These are phyloP conservation scores for Pseudotriccus pelzelni DNA, from an alignment of 2,797 vertebrate species.

Conservation along the genomic window DNA sequence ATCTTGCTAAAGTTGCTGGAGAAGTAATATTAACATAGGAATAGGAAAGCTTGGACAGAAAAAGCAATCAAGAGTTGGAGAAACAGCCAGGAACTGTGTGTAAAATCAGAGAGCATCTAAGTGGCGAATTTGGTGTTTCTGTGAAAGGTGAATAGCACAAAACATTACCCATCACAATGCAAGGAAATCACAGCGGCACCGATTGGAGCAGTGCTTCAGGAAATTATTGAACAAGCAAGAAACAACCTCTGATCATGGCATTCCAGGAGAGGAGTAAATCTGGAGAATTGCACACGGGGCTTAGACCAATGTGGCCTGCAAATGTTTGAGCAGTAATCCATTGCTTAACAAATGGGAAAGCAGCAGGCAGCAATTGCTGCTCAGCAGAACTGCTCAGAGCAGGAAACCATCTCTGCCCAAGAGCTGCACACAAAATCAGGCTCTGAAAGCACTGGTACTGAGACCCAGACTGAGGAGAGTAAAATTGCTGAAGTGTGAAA, in stretches of 20 bases:
- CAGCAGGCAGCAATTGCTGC: conserved; percentile 26
- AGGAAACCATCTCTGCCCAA: conserved; percentile 10
- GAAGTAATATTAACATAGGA: conserved; percentile 13
- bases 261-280: conserved; percentile 32
- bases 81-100: not conserved
- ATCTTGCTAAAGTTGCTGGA: not conserved
- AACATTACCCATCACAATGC: not conserved
- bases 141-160: not conserved
- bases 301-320: not conserved
- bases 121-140: not conserved
- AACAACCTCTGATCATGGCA: not conserved
- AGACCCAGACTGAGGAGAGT: not conserved
- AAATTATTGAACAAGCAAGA: conserved; percentile 14
- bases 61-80: not conserved
- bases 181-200: not conserved
- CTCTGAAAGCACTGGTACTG: not conserved
- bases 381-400: not conserved
- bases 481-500: not conserved
- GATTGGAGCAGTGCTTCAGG: not conserved
- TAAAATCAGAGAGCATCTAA: conserved; percentile 8
- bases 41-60: not conserved
- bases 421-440: not conserved
- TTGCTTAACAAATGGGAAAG: conserved; percentile 48
- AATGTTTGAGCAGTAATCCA: conserved; percentile 35
- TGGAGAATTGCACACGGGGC: not conserved